These are phyloP conservation scores for Desmodus rotundus DNA, from an alignment of 2,113 vertebrate genomes.

Conservation along the genomic window DNA sequence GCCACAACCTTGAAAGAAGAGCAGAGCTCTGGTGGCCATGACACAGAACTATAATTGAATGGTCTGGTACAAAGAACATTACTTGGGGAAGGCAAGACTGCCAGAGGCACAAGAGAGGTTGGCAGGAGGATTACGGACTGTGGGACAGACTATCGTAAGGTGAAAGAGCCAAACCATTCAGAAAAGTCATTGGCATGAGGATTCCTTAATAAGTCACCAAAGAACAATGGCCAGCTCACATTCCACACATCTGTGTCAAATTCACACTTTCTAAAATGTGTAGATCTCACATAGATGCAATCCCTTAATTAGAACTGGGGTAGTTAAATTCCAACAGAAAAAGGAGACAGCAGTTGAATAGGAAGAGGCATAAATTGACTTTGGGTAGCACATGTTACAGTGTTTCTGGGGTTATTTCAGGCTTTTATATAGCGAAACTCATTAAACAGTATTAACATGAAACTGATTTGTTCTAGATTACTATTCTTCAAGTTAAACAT, in stretches of 20 bases:
- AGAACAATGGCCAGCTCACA: background rate
- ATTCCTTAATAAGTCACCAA: background rate
- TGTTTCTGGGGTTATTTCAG: background rate
- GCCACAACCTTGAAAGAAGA: background rate
- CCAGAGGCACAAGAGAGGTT: background rate
- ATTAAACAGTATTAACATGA: background rate
- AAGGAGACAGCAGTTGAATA: background rate
- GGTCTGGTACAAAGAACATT: background rate
- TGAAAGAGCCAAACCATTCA: background rate
- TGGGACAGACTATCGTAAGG: background rate
- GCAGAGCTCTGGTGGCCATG: background rate
- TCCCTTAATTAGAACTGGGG: background rate
- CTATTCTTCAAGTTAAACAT: background rate
- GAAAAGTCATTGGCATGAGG: background rate
- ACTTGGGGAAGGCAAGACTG: background rate
- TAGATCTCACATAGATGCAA: background rate
- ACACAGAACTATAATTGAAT: background rate
- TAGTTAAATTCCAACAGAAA: background rate
- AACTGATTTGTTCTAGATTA: background rate
- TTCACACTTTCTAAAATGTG: background rate
- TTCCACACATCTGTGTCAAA: background rate
- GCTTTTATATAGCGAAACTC: background rate
- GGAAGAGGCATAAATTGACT: background rate
- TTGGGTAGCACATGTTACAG: background rate
- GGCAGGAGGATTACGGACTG: background rate